Percentiles rank a stretch among this genome's conserved stretches.
phyloP scores from a whole-genome alignment of 2,797 vertebrate species.

The Pterois miles region DNA sequence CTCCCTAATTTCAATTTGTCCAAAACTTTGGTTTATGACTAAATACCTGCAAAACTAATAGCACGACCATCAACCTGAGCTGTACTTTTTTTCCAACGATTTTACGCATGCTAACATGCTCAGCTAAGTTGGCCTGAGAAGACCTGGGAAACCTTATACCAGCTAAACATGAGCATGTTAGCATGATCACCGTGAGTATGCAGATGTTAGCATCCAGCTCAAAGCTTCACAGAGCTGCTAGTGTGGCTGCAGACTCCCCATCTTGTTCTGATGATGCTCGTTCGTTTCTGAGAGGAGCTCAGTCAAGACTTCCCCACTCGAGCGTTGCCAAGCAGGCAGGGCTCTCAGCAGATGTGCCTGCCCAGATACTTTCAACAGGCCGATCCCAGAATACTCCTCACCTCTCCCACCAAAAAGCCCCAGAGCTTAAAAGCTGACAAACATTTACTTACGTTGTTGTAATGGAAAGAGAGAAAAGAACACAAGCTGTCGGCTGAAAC shows the following conservation, averaged over 20 bases:
- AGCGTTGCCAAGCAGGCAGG: constrained; percentile 52
- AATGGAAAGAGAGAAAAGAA: constrained; percentile 28
- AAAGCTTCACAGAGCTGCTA: background rate
- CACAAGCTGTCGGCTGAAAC: background rate
- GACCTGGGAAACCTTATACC: background rate
- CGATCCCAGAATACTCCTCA: constrained; percentile 34
- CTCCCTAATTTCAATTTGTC: background rate
- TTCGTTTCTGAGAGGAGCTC: constrained; percentile 38
- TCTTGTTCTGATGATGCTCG: constrained; percentile 6
- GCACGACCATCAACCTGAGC: background rate
- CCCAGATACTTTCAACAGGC: constrained; percentile 51
- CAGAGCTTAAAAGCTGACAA: constrained; percentile 35
- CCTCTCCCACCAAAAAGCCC: constrained; percentile 8
- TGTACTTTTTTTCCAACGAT: background rate
- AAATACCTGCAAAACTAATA: background rate
- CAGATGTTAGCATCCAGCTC: background rate
- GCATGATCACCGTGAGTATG: background rate
- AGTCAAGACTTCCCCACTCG: constrained; percentile 31
- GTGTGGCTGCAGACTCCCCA: background rate
- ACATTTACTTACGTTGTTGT: constrained; percentile 41
- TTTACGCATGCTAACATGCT: background rate
- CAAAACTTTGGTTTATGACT: background rate
- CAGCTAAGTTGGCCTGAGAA: no score
- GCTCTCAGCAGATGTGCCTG: constrained; percentile 17
- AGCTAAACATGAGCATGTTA: background rate